Evolutionary conservation across 2,113 vertebrate species (phyloP).

Genomic region (Lepisosteus osseus): DNA sequence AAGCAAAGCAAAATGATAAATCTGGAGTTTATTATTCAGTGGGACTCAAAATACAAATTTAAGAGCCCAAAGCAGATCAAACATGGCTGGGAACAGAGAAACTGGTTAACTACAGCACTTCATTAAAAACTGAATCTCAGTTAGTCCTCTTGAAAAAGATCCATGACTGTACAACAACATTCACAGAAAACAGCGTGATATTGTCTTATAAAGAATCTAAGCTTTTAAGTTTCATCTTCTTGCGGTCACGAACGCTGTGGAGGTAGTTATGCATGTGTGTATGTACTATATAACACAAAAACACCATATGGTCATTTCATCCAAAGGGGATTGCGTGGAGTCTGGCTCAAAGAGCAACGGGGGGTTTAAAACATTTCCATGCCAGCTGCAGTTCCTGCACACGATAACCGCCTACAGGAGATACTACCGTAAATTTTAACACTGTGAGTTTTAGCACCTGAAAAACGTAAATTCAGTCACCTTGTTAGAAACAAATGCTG

Average conservation of each 20-base stretch:
- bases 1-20: too few species aligned
- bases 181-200: constrained; percentile 54
- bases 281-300: constrained; percentile 20
- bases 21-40: too few species aligned
- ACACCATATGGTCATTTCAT: constrained; percentile 10
- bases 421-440: not conserved
- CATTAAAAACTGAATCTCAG: too few species aligned
- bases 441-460: constrained; percentile 17
- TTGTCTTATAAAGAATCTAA: constrained; percentile 30
- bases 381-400: constrained; percentile 11
- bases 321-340: not conserved
- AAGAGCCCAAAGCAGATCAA: too few species aligned
- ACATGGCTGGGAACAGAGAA: too few species aligned
- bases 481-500: not conserved
- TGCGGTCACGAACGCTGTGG: constrained; percentile 83
- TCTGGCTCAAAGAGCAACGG: not conserved
- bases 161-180: constrained; percentile 35
- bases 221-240: constrained; percentile 38
- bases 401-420: not conserved
- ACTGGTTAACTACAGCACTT: too few species aligned
- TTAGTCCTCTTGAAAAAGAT: not conserved
- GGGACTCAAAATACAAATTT: too few species aligned
- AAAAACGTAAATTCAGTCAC: constrained; percentile 1
- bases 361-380: not conserved
- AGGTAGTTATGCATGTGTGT: constrained; percentile 87